Evolutionary conservation across 2,888 invertebrate genomes (phyloP).

Genomic region (Cosmia pyralina): DNA sequence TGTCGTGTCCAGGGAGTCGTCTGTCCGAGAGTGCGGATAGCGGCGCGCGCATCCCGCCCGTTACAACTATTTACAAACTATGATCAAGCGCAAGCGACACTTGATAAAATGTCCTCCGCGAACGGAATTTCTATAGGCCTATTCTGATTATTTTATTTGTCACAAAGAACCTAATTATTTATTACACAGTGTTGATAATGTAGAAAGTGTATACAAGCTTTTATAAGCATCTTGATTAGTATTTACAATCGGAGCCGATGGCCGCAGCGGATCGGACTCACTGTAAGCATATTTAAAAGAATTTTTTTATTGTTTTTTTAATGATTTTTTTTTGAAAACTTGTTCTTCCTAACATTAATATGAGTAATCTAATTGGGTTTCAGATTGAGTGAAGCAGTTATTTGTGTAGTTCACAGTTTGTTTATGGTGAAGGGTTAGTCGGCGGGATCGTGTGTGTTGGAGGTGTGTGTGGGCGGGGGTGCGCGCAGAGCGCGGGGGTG

Average conservation of each 20-base stretch:
- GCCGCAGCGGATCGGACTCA: slow-evolving; percentile 74
- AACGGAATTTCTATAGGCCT: slow-evolving; percentile 76
- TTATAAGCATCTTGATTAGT: slow-evolving; percentile 80
- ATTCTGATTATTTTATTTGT: slow-evolving; percentile 73
- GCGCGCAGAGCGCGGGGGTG: slow-evolving; percentile 47
- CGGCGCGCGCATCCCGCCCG: slow-evolving; percentile 64
- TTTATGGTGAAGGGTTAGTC: slow-evolving; percentile 59
- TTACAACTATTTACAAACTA: slow-evolving; percentile 71
- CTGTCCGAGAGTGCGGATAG: slow-evolving; percentile 53
- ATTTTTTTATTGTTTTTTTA: slow-evolving; percentile 73
- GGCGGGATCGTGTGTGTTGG: slow-evolving; percentile 71
- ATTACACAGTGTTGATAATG: slow-evolving; percentile 83
- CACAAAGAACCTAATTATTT: slow-evolving; percentile 74
- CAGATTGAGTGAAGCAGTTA: slow-evolving; percentile 72
- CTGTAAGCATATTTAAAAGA: slow-evolving; percentile 80
- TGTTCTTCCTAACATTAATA: slow-evolving; percentile 71
- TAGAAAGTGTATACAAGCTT: slow-evolving; percentile 85
- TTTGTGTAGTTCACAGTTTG: slow-evolving; percentile 67
- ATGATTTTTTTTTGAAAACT: slow-evolving; percentile 70
- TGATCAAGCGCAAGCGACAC: slow-evolving; percentile 73
- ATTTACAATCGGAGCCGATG: slow-evolving; percentile 81
- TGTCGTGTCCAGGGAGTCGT: slow-evolving; percentile 48
- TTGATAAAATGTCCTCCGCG: slow-evolving; percentile 66
- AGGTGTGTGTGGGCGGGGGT: slow-evolving; percentile 59
- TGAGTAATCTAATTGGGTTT: slow-evolving; percentile 69